These are phyloP conservation scores for Acleris holmiana DNA, from an alignment of 2,888 invertebrate species.

Conservation along the genomic window DNA sequence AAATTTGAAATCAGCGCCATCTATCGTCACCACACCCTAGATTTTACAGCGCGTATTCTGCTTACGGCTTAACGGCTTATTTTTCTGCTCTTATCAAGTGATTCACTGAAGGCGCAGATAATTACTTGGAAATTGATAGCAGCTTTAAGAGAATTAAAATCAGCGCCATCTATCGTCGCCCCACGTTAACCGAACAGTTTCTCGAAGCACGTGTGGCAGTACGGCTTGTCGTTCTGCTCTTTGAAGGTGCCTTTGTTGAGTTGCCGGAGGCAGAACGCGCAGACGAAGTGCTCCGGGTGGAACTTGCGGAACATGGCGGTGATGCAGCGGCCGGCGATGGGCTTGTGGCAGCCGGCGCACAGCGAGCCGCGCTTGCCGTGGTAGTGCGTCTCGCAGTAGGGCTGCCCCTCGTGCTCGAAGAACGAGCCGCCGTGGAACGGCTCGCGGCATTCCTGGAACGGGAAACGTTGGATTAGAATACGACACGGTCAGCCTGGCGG, in stretches of 20 bases:
- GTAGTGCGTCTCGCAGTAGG: slow-evolving; percentile 99
- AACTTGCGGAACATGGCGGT: slow-evolving; percentile 99
- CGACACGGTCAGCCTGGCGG: too few relatives aligned
- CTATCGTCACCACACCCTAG: slow-evolving; percentile 27
- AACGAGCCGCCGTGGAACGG: slow-evolving; percentile 99
- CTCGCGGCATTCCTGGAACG: slow-evolving; percentile 95
- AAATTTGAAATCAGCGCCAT: slow-evolving; percentile 41
- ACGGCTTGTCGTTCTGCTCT: slow-evolving; percentile 99
- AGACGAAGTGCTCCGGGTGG: slow-evolving; percentile 99
- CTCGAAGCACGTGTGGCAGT: slow-evolving; percentile 98
- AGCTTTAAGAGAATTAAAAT: slow-evolving; percentile 11
- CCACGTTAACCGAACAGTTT: slow-evolving; percentile 93
- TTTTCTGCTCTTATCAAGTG: neutral
- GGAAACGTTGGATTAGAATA: neutral
- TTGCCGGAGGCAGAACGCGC: slow-evolving; percentile 99
- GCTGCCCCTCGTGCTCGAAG: slow-evolving; percentile 99
- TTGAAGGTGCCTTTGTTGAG: slow-evolving; percentile 99
- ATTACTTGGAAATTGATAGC: neutral
- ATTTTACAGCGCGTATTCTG: too few relatives aligned
- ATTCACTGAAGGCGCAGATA: neutral
- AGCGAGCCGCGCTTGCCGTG: slow-evolving; percentile 98
- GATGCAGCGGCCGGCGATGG: slow-evolving; percentile 98
- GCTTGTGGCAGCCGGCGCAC: slow-evolving; percentile 98
- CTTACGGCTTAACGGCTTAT: too few relatives aligned
- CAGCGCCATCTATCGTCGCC: slow-evolving; percentile 43